A percentile compares a stretch with the other conserved stretches of the same genome.
Evolutionary conservation across 2,113 vertebrate species (phyloP).

Genomic region (Larimichthys crocea): DNA sequence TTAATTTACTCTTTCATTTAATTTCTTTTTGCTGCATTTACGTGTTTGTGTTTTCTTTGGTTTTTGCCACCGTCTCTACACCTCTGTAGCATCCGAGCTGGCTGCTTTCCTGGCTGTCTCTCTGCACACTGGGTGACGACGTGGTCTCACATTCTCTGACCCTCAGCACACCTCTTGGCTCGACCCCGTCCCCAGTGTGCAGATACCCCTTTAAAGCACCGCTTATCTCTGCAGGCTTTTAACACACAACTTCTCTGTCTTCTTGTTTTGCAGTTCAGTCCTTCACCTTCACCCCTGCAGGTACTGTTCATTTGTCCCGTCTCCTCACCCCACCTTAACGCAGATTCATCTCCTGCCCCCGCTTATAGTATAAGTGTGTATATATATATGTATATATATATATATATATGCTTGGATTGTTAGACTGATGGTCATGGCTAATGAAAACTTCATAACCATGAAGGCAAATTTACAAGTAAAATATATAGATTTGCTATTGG

Average conservation of each 20-base stretch:
- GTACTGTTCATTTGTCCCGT: slow-evolving; percentile 91
- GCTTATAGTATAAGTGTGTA: slow-evolving; percentile 4
- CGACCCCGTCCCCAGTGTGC: slow-evolving; percentile 46
- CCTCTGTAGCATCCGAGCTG: slow-evolving; percentile 73
- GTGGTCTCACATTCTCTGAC: slow-evolving; percentile 17
- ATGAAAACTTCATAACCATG: slow-evolving; percentile 27
- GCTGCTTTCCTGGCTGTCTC: slow-evolving; percentile 80
- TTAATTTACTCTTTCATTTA: slow-evolving; percentile 39
- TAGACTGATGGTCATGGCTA: slow-evolving; percentile 55
- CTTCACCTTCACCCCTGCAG: slow-evolving; percentile 94
- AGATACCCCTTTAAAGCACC: slow-evolving; percentile 66
- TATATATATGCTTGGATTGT: slow-evolving; percentile 33
- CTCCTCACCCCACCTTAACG: slow-evolving; percentile 68
- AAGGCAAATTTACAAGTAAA: slow-evolving; percentile 1
- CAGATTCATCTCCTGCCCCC: slow-evolving; percentile 52
- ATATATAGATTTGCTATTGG: slow-evolving; percentile 35
- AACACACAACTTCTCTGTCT: slow-evolving; percentile 89
- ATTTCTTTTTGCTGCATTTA: slow-evolving; percentile 61
- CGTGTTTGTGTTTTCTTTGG: slow-evolving; percentile 63
- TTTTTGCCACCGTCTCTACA: slow-evolving; percentile 57
- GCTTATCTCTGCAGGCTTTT: slow-evolving; percentile 80
- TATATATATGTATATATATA: too few species aligned
- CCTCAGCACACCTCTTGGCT: slow-evolving; percentile 12
- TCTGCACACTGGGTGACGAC: slow-evolving; percentile 60
- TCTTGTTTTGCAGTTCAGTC: slow-evolving; percentile 94